A percentile compares a stretch with the other conserved stretches of the same genome.
Conservation (phyloP, 2,113 vertebrate species). For the Phoxinus phoxinus region DNA sequence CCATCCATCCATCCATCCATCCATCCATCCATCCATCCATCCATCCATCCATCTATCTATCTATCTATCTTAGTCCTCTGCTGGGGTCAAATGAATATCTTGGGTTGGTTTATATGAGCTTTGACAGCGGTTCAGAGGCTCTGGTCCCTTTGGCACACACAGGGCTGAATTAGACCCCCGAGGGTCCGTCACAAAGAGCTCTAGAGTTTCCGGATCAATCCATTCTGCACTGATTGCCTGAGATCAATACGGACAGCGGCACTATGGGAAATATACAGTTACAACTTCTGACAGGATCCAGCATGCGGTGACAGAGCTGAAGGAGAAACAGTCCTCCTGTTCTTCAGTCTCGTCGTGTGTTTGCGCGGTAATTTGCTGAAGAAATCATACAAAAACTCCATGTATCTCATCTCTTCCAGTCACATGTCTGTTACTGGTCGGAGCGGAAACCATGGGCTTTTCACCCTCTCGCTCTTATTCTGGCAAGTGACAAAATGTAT, state of each 20-base stretch:
- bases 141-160: not conserved
- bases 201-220: conserved; percentile 73
- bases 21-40: no score
- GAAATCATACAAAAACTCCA: not conserved
- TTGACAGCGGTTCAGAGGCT: conserved; percentile 18
- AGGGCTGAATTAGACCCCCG: not conserved
- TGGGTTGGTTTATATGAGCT: conserved; percentile 3
- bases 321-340: not conserved
- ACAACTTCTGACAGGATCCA: conserved; percentile 51
- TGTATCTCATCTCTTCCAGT: no score
- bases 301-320: not conserved
- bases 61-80: not conserved
- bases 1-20: not conserved
- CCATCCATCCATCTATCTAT: no score
- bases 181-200: conserved; percentile 37
- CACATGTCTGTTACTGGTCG: not conserved
- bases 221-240: conserved; percentile 63
- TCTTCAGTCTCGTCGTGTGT: not conserved
- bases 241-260: conserved; percentile 69
- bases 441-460: not conserved
- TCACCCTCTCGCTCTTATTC: not conserved
- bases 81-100: not conserved
- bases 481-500: not conserved
- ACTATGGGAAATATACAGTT: conserved; percentile 63
- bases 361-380: not conserved